Evolutionary conservation across 1,140 invertebrate species (phyloP).

Genomic region (Rhynchophorus ferrugineus): DNA sequence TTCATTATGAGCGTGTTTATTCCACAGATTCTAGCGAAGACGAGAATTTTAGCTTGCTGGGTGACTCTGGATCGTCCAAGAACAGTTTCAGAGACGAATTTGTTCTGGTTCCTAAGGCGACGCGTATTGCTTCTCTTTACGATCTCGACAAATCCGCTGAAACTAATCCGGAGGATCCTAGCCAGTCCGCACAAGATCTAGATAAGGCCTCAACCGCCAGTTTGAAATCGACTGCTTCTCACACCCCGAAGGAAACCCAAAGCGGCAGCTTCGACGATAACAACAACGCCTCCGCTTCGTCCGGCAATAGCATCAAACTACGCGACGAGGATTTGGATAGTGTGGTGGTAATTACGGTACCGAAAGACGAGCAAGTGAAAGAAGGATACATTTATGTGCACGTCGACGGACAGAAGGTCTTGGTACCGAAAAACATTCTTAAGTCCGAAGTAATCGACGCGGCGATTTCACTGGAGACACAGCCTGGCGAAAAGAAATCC

Average conservation of each 20-base stretch:
- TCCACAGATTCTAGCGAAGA: background rate
- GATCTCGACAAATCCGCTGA: background rate
- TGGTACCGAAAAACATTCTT: slow-evolving; percentile 30
- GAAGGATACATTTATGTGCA: slow-evolving; percentile 29
- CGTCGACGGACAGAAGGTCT: slow-evolving; percentile 27
- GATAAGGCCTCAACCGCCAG: background rate
- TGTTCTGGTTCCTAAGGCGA: slow-evolving; percentile 9
- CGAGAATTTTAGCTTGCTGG: background rate
- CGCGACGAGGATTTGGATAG: slow-evolving; percentile 18
- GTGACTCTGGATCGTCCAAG: background rate
- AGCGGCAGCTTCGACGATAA: slow-evolving; percentile 16
- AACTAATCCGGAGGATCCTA: too few species aligned
- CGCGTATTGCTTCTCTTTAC: slow-evolving; percentile 5
- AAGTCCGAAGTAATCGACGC: slow-evolving; percentile 20
- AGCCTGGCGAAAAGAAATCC: background rate
- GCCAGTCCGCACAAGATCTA: background rate
- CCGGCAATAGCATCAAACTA: slow-evolving; percentile 9
- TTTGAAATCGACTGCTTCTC: too few species aligned
- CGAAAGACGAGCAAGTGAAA: slow-evolving; percentile 18
- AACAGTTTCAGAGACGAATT: slow-evolving; percentile 6
- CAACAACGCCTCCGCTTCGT: slow-evolving; percentile 13
- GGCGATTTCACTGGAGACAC: slow-evolving; percentile 8
- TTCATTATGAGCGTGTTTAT: too few species aligned
- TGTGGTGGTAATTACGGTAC: slow-evolving; percentile 23
- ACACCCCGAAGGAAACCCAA: background rate